A percentile compares a stretch with the other conserved stretches of the same genome.
Evolutionary conservation across 2,113 vertebrate genomes (phyloP).

Genomic region (Castor canadensis): DNA sequence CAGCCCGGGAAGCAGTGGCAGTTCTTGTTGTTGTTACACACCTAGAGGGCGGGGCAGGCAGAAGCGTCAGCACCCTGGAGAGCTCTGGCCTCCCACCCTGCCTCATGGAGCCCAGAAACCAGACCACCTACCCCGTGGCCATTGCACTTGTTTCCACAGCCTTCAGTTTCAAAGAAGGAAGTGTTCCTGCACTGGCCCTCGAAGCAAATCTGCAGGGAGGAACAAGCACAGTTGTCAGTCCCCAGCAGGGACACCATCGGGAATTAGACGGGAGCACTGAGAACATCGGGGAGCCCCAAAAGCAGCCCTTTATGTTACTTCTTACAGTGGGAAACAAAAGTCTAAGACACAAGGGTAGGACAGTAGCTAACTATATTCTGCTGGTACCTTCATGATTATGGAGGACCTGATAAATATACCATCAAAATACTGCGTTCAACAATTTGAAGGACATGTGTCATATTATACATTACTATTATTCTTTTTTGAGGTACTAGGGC

Average conservation of each 20-base stretch:
- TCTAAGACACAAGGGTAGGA: background rate
- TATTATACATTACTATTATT: too few species aligned
- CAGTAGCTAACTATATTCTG: background rate
- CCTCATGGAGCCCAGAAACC: background rate
- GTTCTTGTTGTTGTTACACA: constrained; percentile 98
- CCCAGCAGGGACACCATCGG: too few species aligned
- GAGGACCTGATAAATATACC: background rate
- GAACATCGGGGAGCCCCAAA: too few species aligned
- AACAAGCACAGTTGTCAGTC: background rate
- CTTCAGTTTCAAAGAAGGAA: constrained; percentile 91
- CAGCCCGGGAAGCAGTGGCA: constrained; percentile 94
- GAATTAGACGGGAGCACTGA: background rate
- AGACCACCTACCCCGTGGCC: constrained; percentile 89
- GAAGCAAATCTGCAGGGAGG: constrained; percentile 92
- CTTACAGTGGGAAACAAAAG: background rate
- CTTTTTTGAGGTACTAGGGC: too few species aligned
- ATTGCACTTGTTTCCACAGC: constrained; percentile 92
- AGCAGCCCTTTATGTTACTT: background rate
- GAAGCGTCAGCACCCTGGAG: background rate
- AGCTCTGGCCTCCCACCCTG: background rate
- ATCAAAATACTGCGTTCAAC: background rate
- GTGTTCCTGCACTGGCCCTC: constrained; percentile 94
- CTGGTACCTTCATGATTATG: background rate
- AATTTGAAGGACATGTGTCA: constrained; percentile 16
- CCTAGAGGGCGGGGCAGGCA: constrained; percentile 78